Evolutionary conservation across 2,797 vertebrate species (phyloP).

Genomic region (Bradypus variegatus): DNA sequence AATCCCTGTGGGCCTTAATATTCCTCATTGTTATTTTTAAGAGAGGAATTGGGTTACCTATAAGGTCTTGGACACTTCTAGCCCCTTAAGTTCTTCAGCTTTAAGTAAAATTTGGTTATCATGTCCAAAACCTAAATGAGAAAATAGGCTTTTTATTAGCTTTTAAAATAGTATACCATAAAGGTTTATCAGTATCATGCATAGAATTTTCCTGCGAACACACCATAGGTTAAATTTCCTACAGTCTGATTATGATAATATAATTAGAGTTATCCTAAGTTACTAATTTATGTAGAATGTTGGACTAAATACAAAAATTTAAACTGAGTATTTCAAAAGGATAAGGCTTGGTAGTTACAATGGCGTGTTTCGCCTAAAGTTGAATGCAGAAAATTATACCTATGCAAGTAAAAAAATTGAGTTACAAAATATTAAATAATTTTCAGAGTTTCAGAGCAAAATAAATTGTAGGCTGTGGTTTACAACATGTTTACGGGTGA

Average conservation of each 20-base stretch:
- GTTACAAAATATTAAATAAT: not conserved
- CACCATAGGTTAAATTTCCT: not conserved
- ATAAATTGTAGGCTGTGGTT: not conserved
- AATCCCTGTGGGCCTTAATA: not conserved
- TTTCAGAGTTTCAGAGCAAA: slow-evolving; percentile 19
- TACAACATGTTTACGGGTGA: not conserved
- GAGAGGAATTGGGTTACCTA: not conserved
- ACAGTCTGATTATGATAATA: slow-evolving; percentile 20
- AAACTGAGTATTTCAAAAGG: slow-evolving; percentile 27
- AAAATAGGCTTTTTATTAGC: not conserved
- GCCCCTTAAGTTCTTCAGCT: slow-evolving; percentile 17
- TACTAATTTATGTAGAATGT: not conserved
- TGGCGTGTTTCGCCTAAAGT: not conserved
- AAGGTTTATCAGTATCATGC: not conserved
- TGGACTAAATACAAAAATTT: slow-evolving; percentile 15
- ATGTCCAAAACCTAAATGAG: slow-evolving; percentile 14
- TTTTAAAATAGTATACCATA: not conserved
- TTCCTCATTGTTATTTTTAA: not conserved
- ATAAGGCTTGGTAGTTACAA: not conserved
- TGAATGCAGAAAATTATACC: not conserved
- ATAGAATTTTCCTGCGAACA: not conserved
- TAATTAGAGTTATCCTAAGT: not conserved
- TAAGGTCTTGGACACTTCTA: not conserved
- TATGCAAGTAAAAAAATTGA: not conserved
- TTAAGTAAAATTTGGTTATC: slow-evolving; percentile 32